Conservation (phyloP, 2,113 vertebrate genomes). For the Anguilla rostrata region DNA sequence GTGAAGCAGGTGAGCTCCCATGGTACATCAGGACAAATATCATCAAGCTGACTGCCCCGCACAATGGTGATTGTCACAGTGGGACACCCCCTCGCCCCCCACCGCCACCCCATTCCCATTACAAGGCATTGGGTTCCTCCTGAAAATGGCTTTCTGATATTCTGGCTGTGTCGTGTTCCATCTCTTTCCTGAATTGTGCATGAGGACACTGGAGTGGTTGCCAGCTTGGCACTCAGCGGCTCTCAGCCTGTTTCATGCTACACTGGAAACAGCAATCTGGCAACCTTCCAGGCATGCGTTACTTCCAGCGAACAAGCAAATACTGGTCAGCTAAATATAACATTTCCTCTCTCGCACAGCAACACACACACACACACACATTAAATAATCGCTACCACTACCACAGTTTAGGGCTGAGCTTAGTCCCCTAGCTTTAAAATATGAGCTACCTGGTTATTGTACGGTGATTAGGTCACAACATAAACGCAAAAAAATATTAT, state of each 20-base stretch:
- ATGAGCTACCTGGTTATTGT: background rate
- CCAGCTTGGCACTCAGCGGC: constrained; percentile 17
- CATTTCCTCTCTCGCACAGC: constrained; percentile 52
- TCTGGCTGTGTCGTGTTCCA: constrained; percentile 40
- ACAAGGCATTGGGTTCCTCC: constrained; percentile 14
- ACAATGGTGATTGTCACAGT: background rate
- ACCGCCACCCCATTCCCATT: background rate
- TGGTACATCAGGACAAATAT: background rate
- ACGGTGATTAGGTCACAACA: background rate
- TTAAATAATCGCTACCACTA: no score
- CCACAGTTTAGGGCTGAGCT: background rate
- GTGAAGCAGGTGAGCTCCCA: background rate
- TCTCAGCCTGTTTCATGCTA: constrained; percentile 40
- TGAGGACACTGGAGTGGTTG: constrained; percentile 17
- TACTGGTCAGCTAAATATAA: constrained; percentile 70
- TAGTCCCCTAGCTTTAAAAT: background rate
- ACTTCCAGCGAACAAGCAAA: constrained; percentile 67
- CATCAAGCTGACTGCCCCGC: background rate
- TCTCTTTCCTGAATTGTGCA: constrained; percentile 25
- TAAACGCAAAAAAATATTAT: background rate
- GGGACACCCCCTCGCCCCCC: no score
- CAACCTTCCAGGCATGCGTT: constrained; percentile 60
- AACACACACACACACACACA: background rate
- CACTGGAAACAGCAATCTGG: constrained; percentile 50
- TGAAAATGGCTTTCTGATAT: constrained; percentile 26